Evolutionary conservation across 2,113 vertebrate genomes (phyloP), one percentile per base, ranked within the genome.

Genomic region (Sminthopsis crassicaudata): DNA sequence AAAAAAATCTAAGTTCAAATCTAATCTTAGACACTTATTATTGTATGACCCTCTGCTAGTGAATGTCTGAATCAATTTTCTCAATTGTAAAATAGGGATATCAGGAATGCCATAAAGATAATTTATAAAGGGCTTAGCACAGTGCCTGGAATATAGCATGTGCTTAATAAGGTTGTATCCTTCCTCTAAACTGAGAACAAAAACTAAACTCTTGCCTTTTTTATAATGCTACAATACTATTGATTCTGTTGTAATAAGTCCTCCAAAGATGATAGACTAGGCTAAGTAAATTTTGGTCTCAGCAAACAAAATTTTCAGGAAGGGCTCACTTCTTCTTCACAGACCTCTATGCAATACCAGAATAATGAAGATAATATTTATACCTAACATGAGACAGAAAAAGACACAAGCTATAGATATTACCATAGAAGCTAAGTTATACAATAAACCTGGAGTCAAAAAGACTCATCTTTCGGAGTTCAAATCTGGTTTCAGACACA

Each of bases 271-370:
- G 53, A 25, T 50, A 36, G 36, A 93, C 26, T 67, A 36, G 46
- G 95, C 53, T 88, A 90, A 88, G 90, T 7, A 67, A 84, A 6
- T 1, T 23, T 19, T 89, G 24, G 48, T 24, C 36, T 94, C 90
- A 89, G 51, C 90, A 96, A 95, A 91, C 92, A 90, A 84, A 57
- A 52, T 90, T 51, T 91, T 89, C 46, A 76, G 51, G 96, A 92
- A 94, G 7, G 89, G 94, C 53, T 93, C n/a, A 36, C 93, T 89
- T 67, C 2, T 19, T 42, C 46, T 89, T 93, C 88, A 27, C 30
- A 10, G 25, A 46, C 53, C 8, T 50, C 7, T 91, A 19, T 52
- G 0, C 24, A 95, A 52, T 9, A 91, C 57, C 76, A 30, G 42
- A 84, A 52, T 30, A 93, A 94, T 23, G 11, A 93, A 16, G 25